Conservation (phyloP, 2,113 vertebrate species). For the Microtus pennsylvanicus region DNA sequence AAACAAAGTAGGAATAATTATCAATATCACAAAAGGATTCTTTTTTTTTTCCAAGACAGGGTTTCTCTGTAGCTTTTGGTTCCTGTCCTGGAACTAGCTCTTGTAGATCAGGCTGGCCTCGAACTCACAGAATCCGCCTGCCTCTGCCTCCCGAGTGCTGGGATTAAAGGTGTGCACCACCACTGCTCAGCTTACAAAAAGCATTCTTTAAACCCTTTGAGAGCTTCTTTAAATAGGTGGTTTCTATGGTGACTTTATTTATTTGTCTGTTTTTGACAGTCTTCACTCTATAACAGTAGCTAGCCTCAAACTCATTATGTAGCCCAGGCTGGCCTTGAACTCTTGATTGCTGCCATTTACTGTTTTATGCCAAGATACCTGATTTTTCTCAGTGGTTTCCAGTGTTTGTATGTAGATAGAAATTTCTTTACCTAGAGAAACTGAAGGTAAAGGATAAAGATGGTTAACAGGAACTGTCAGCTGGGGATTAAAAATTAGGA, state of each 20-base stretch:
- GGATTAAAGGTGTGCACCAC: no score
- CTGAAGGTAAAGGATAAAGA: constrained; percentile 47
- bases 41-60: no score
- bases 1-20: constrained; percentile 51
- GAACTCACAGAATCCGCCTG: no score
- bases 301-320: neutral
- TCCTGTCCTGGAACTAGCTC: no score
- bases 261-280: neutral
- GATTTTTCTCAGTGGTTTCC: neutral
- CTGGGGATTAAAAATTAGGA: constrained; percentile 23
- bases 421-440: constrained; percentile 54
- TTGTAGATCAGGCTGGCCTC: no score
- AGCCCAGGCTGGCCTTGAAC: neutral
- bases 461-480: constrained; percentile 39
- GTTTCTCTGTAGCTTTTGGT: no score
- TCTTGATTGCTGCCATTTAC: neutral
- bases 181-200: neutral
- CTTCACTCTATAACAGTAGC: neutral
- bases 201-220: constrained; percentile 23
- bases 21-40: constrained; percentile 52
- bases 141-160: no score
- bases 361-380: neutral
- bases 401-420: constrained; percentile 23
- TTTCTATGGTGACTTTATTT: constrained; percentile 20
- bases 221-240: constrained; percentile 52